Conservation (phyloP, 2,113 vertebrate species). For the Gulo gulo region DNA sequence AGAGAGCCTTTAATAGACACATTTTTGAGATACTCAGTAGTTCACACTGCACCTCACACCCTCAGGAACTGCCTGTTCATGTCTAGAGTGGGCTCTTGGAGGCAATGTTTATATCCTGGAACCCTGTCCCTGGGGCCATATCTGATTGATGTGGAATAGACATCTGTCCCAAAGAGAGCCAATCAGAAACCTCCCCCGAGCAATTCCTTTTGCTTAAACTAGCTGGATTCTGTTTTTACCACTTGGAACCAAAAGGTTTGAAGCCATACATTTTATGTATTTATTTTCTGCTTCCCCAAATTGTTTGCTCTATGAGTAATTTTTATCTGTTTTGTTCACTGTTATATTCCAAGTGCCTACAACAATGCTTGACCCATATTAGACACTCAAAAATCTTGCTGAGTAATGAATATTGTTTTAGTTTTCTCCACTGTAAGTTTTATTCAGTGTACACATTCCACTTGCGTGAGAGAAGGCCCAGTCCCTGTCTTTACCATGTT, state of each 20-base stretch:
- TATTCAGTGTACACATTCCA: not conserved
- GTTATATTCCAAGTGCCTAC: not conserved
- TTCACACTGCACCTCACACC: not conserved
- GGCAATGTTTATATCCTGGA: not conserved
- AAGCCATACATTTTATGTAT: not conserved
- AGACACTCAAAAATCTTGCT: not conserved
- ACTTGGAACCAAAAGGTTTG: not conserved
- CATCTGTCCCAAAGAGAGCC: not conserved
- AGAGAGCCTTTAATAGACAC: not conserved
- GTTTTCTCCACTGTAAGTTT: not conserved
- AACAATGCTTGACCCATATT: not conserved
- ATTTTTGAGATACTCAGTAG: not conserved
- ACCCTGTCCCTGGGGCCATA: not conserved
- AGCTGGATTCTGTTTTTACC: constrained; percentile 7
- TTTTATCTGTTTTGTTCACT: not conserved
- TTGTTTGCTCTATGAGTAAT: not conserved
- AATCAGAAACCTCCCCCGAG: not conserved
- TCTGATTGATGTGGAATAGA: not conserved
- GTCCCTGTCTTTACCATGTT: not conserved
- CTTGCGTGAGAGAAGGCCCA: not conserved
- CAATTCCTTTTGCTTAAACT: not conserved
- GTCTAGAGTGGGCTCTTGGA: not conserved
- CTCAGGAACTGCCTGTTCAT: not conserved
- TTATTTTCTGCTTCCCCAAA: constrained; percentile 14
- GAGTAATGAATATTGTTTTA: not conserved